phyloP scores from a whole-genome alignment of 2,888 invertebrate genomes.

The Trypoxylon attenuatum region DNA sequence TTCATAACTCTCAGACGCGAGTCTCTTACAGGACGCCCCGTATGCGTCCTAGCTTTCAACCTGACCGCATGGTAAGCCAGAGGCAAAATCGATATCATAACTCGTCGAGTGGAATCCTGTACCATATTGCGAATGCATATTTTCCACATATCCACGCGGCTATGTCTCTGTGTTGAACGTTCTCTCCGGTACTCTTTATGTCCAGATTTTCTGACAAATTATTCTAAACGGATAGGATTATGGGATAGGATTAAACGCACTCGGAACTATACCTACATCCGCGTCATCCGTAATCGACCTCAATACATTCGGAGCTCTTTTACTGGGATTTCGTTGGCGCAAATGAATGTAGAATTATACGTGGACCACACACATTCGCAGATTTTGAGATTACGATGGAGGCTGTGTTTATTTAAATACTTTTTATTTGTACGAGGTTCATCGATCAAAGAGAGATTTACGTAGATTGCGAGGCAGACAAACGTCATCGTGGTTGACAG shows the following conservation, averaged over 20 bases:
- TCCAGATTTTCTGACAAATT: conserved; percentile 3
- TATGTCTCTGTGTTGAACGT: not conserved
- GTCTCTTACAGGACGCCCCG: conserved; percentile 27
- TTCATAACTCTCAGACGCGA: not conserved
- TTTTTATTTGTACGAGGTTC: too few species aligned
- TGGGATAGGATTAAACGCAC: too few species aligned
- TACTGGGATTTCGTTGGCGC: too few species aligned
- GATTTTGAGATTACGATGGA: too few species aligned
- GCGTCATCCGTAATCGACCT: too few species aligned
- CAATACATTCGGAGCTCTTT: too few species aligned
- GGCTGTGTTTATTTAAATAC: too few species aligned
- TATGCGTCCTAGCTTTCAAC: conserved; percentile 46
- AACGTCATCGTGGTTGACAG: not conserved
- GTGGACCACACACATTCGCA: too few species aligned
- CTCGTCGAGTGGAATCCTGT: conserved; percentile 38
- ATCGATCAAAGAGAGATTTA: too few species aligned
- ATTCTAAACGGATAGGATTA: not conserved
- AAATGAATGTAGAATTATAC: too few species aligned
- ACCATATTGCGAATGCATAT: conserved; percentile 42
- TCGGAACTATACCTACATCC: too few species aligned
- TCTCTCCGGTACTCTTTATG: not conserved
- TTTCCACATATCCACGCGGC: conserved; percentile 17
- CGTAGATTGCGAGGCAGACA: too few species aligned
- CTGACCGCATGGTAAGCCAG: conserved; percentile 47
- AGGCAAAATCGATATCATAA: conserved; percentile 58